These are phyloP conservation scores for Macrosteles quadrilineatus DNA, from an alignment of 1,140 invertebrate species.

Conservation along the genomic window DNA sequence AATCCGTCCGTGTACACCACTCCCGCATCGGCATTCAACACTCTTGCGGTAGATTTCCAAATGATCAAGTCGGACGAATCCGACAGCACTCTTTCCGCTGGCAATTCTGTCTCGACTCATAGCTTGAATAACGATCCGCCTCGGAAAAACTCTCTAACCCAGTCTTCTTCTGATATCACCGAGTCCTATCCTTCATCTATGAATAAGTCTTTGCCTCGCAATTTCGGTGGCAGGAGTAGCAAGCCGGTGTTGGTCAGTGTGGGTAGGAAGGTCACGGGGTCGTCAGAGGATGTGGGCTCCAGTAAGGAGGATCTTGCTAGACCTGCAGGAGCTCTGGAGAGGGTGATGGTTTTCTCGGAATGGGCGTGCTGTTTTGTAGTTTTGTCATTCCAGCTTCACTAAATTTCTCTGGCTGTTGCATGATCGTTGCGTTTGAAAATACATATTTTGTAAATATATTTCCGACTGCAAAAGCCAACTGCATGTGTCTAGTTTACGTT, in stretches of 20 bases:
- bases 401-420: neutral
- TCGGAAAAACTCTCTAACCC: slow-evolving; percentile 9
- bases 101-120: slow-evolving; percentile 32
- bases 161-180: slow-evolving; percentile 2
- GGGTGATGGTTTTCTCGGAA: neutral
- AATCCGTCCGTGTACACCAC: slow-evolving; percentile 85
- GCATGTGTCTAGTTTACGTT: no score
- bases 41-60: slow-evolving; percentile 82
- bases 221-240: slow-evolving; percentile 34
- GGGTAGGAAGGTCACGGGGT: neutral
- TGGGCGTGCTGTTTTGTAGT: neutral
- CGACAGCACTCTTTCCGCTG: slow-evolving; percentile 35
- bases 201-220: slow-evolving; percentile 42
- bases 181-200: slow-evolving; percentile 23
- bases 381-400: neutral
- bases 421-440: no score
- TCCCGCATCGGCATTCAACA: slow-evolving; percentile 91
- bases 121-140: slow-evolving; percentile 34
- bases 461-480: no score
- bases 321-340: neutral
- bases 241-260: neutral
- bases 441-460: no score
- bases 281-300: neutral
- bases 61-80: slow-evolving; percentile 45
- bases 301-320: slow-evolving; percentile 10